Conservation (phyloP, 2,888 invertebrate genomes). For the Hemistola chrysoprasaria region DNA sequence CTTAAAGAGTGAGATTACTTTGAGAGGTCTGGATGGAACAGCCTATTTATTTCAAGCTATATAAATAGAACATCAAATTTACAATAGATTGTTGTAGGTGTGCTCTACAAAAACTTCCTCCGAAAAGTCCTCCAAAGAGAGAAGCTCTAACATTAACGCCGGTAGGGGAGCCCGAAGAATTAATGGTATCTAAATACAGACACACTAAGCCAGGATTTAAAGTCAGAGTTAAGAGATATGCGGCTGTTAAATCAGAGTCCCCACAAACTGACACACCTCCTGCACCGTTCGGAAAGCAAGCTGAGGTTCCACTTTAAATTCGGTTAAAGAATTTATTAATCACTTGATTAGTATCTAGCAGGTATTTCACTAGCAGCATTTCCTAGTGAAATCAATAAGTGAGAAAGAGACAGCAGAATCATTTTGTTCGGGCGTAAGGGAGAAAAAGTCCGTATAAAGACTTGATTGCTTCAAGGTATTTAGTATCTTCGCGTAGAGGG, state of each 20-base stretch:
- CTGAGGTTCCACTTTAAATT: too few species aligned
- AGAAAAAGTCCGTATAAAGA: too few species aligned
- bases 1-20: too few species aligned
- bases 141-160: slow-evolving; percentile 41
- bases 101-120: slow-evolving; percentile 41
- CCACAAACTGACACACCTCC: too few species aligned
- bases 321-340: neutral
- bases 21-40: too few species aligned
- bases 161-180: slow-evolving; percentile 54
- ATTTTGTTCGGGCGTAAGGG: too few species aligned
- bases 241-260: slow-evolving; percentile 33
- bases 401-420: neutral
- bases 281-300: too few species aligned
- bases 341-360: too few species aligned
- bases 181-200: slow-evolving; percentile 44
- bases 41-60: neutral
- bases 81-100: slow-evolving; percentile 48
- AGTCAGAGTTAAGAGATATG: slow-evolving; percentile 60
- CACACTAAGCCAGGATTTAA: slow-evolving; percentile 51
- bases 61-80: neutral
- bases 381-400: neutral
- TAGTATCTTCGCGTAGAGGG: too few species aligned
- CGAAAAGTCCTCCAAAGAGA: slow-evolving; percentile 35
- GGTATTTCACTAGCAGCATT: too few species aligned
- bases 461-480: too few species aligned